phyloP scores from a whole-genome alignment of 2,888 invertebrate species.

The Lymantria dispar region DNA sequence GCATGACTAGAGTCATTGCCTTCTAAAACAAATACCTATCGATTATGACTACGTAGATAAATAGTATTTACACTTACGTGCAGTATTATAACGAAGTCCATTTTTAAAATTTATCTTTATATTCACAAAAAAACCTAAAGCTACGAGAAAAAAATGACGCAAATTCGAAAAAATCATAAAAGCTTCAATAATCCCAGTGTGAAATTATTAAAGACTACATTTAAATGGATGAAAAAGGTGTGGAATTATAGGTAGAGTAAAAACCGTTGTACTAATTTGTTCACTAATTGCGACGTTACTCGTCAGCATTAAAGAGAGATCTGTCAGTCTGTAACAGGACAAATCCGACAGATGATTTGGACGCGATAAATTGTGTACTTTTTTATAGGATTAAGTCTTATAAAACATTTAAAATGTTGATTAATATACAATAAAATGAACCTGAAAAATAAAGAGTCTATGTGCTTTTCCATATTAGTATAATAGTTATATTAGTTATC shows the following conservation, averaged over 20 bases:
- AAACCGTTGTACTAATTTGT: constrained; percentile 29
- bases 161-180: neutral
- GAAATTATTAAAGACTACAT: constrained; percentile 20
- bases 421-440: neutral
- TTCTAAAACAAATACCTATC: no score
- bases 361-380: constrained; percentile 21
- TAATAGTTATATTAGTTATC: no score
- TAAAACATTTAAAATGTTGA: neutral
- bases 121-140: no score
- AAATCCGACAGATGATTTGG: constrained; percentile 28
- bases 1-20: no score
- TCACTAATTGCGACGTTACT: constrained; percentile 29
- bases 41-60: no score
- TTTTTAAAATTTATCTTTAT: no score
- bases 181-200: neutral
- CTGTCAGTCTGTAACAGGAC: constrained; percentile 21
- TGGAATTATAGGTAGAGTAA: constrained; percentile 21
- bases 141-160: neutral
- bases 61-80: no score
- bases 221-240: constrained; percentile 29
- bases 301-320: constrained; percentile 35
- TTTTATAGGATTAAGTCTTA: constrained; percentile 2
- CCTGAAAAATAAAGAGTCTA: neutral
- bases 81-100: no score
- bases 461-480: constrained; percentile 13